Evolutionary conservation across 1,140 invertebrate genomes (phyloP), one percentile per base, ranked within the genome.

Genomic region (Idris sp.): DNA sequence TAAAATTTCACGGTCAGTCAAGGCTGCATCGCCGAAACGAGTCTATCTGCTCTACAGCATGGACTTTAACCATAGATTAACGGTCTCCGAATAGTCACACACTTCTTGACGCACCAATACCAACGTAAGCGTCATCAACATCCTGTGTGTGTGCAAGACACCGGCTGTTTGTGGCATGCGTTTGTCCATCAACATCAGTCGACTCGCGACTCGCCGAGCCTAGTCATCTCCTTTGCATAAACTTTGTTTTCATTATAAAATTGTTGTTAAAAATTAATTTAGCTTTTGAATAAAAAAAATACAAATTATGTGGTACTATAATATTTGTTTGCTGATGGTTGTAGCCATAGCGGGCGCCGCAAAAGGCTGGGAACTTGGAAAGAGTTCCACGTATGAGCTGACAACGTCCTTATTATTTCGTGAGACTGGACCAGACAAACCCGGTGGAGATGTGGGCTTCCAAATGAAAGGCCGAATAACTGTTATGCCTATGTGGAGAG

Each of bases 401-500:
- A 84, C 83, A 15, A 88, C 86, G 1, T 89, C 86, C 2, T 83
- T 90, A 31, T 74, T 90, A 10, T 83, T 91, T 28, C 88, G 88
- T 74, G 89, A 91, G 75, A 83, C 81, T 30, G 79, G 78, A 41
- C 35, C 79, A 11, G 11, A 67, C n/a, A 74, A 72, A 58, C 68
- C 75, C 2, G 84, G 81, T 1, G 90, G 89, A 53, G 89, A 91
- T 62, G 90, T 92, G 25, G 91, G 91, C 7, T 92, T 90, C 77
- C 86, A 87, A 64, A 68, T 91, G 16, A 83, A 87, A 22, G 87
- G 85, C 15, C 82, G 85, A 43, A 78, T 91, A 1, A 74, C 82
- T 9, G 83, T 91, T 2, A 77, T 81, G n/a, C 81, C 87, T 4
- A 76, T 91, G 22, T 92, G 91, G 91, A 86, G 85, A 49, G 84